Base-by-base conservation (phyloP, 2,113 vertebrate genomes). In the Corydoras maculifer region DNA sequence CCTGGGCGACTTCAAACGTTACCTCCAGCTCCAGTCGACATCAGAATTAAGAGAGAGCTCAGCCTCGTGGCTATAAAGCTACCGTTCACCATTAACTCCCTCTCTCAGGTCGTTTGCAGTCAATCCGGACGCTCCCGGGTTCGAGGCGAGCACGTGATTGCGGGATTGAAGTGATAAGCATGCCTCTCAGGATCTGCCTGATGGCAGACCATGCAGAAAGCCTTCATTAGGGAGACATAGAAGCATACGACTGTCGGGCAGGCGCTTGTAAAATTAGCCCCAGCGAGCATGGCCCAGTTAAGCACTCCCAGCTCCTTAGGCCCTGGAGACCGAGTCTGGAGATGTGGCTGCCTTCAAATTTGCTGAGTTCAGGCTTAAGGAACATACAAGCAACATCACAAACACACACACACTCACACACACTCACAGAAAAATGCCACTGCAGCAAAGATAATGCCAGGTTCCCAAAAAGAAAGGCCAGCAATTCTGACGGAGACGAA, bases 271-370 rank as follows among this genome's bases (percentile, higher is more conserved):
- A 89, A 88, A 89, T 86, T 79, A 90, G 86, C 84, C 80, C 84
- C 84, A 77, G 79, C 80, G 85, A 87, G 84, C 75, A 61, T 84
- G 83, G 78, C 84, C 86, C 83, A 88, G 85, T 89, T 88, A 86
- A 86, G 86, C 82, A 79, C 80, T 77, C 82, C 83, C 80, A 78
- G 82, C 82, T 78, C 76, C 81, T 78, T 68, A 63, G 82, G 79
- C 86, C 79, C 83, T 25, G 15, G 84, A 83, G 87, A 84, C 82
- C 79, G 82, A 84, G 85, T 75, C 32, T 32, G 65, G 51, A 3
- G 51, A 69, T 51, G 68, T 55, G 57, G 76, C 82, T 65, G 66
- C 65, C 43, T 35, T 59, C 48, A 49, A 75, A 81, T 59, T 58
- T 77, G 74, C 79, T 77, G 79, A 79, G 72, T 74, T 50, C 60